Evolutionary conservation across 30 jellyfish, hydroid and myxozoan genomes (phyloP), one percentile per base, ranked within the genome.

Genomic region (Turritopsis dohrnii): DNA sequence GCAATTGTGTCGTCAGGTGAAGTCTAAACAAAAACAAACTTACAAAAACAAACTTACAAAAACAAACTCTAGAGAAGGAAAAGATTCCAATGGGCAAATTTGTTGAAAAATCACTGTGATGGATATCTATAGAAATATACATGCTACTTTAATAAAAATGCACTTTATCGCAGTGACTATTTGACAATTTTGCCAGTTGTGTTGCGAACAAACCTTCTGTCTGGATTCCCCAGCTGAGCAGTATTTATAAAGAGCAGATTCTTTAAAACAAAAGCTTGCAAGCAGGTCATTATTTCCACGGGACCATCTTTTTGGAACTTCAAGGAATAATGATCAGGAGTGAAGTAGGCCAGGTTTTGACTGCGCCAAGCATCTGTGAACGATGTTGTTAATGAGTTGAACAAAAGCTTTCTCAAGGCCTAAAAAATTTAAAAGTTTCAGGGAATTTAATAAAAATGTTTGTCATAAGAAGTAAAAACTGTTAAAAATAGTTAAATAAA

Each of bases 191-290:
- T 60, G 73, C 21, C 73, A 0, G 22, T 54, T 60, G 22, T 60
- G 19, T 60, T 18, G 19, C 21, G 73, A n/a, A n/a, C 77, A n/a
- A 69, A 69, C 77, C 77, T 69, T 69, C 30, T 27, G 28, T 69
- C 77, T n/a, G 30, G 77, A 19, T 69, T 69, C 17, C 30, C 28
- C 19, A 7, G 77, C 19, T n/a, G 27, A 23, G 65, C 83, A 16
- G 53, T 26, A 23, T 74, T 41, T 29, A 26, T 83, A 75, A 83
- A 89, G 31, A 89, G 81, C 54, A 74, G 65, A 75, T 89, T 89
- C 81, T 89, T 84, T 83, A 89, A 71, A 8, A 89, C 85, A 79
- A 17, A 65, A 20, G 96, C 96, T 79, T 89, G 96, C 18, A 89
- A 52, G 54, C 86, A 72, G 9, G 89, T 23, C 89, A 89, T 83